Evolutionary conservation across 1,140 invertebrate species (phyloP).

Genomic region (Probaryconus sp.): DNA sequence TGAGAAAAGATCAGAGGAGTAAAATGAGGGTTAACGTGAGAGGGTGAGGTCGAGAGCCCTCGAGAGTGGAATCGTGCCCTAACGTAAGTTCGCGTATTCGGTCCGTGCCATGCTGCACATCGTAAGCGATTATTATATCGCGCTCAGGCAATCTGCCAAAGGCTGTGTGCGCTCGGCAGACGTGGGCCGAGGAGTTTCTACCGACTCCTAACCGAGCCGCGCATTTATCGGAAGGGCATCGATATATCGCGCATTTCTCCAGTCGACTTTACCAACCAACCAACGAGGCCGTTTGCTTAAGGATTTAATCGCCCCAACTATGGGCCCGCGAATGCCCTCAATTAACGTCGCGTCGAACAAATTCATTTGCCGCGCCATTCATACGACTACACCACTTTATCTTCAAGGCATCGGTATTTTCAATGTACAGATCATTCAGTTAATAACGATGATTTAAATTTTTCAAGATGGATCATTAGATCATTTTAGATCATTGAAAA

Average conservation of each 20-base stretch:
- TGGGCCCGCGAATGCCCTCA: too few species aligned
- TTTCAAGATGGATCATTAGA: too few species aligned
- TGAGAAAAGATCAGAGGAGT: constrained; percentile 58
- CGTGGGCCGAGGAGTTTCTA: background rate
- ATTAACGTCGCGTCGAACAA: too few species aligned
- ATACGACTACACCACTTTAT: too few species aligned
- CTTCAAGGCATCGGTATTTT: too few species aligned
- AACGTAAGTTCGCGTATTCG: constrained; percentile 61
- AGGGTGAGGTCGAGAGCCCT: constrained; percentile 57
- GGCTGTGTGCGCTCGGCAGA: constrained; percentile 33
- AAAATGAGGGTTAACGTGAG: constrained; percentile 61
- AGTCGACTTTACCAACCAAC: constrained; percentile 3
- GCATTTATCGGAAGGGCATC: constrained; percentile 59
- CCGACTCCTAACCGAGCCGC: constrained; percentile 10
- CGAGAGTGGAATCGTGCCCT: constrained; percentile 59
- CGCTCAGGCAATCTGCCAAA: constrained; percentile 72
- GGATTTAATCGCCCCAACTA: constrained; percentile 26
- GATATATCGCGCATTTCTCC: constrained; percentile 36
- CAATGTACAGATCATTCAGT: too few species aligned
- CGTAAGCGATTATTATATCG: constrained; percentile 76
- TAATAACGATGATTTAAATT: too few species aligned
- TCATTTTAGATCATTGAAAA: too few species aligned
- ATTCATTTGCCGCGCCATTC: constrained; percentile 7
- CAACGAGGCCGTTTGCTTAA: background rate
- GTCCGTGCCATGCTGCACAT: constrained; percentile 60